Conservation (phyloP, 53 echinoderm and acorn worm genomes). For the Glandiceps talaboti region DNA sequence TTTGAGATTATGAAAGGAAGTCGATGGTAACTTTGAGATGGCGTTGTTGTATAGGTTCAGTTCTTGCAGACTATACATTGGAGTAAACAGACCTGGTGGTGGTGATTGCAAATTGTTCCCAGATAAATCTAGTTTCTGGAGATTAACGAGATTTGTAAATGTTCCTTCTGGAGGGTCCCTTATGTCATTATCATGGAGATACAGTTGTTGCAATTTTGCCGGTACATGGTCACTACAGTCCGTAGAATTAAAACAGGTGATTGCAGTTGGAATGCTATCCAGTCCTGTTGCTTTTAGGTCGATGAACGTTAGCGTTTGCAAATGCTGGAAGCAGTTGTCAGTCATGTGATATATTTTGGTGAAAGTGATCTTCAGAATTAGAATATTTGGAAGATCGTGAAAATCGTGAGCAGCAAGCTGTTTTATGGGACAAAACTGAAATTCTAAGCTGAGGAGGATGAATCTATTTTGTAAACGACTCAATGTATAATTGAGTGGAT, state of each 20-base stretch:
- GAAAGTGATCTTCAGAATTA: background rate
- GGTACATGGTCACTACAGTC: background rate
- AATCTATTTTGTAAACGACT: too few relatives aligned
- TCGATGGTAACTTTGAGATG: conserved; percentile 2
- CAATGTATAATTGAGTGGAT: too few relatives aligned
- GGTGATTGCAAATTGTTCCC: background rate
- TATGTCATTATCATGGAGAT: background rate
- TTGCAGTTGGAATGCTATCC: background rate
- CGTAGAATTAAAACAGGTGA: background rate
- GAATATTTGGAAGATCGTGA: background rate
- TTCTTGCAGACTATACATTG: conserved; percentile 2
- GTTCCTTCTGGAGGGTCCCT: background rate
- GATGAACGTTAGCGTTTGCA: background rate
- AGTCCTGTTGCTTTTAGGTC: background rate
- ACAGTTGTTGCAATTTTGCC: background rate
- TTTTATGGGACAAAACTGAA: too few relatives aligned
- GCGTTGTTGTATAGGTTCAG: conserved; percentile 19
- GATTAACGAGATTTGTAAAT: background rate
- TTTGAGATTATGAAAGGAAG: background rate
- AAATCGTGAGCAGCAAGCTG: too few relatives aligned
- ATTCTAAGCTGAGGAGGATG: too few relatives aligned
- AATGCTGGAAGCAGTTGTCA: background rate
- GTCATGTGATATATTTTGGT: too few relatives aligned
- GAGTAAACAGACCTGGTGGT: background rate
- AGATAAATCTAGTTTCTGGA: background rate